Percentiles rank a stretch among this genome's conserved stretches.
Evolutionary conservation across 2,888 invertebrate genomes (phyloP).

Genomic region (Gastracanthus pulcherrimus): DNA sequence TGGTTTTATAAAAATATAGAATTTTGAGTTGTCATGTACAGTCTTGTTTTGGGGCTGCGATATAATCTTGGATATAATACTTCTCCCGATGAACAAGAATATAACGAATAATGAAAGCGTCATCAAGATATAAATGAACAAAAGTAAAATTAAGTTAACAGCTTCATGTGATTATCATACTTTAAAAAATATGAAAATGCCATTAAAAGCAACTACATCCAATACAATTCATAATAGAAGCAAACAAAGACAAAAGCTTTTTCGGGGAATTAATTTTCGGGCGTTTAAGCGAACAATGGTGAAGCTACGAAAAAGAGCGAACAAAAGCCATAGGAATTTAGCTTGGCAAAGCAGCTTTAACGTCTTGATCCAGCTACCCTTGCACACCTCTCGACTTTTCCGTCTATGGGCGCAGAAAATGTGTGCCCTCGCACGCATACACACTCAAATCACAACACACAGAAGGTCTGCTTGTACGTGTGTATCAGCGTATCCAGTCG

Average conservation of each 20-base stretch:
- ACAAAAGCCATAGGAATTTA: neutral
- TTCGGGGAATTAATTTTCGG: slow-evolving; percentile 10
- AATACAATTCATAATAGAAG: neutral
- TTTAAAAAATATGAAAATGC: too few relatives aligned
- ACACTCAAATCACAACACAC: neutral
- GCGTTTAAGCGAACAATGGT: neutral
- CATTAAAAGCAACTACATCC: too few relatives aligned
- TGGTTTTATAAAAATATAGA: too few relatives aligned
- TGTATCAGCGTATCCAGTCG: too few relatives aligned
- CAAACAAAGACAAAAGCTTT: neutral
- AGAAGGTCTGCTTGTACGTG: neutral
- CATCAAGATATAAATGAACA: too few relatives aligned
- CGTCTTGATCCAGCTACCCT: slow-evolving; percentile 18
- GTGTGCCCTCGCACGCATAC: neutral
- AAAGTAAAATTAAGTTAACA: too few relatives aligned
- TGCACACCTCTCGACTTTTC: slow-evolving; percentile 45
- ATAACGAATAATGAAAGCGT: too few relatives aligned
- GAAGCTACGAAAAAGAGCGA: neutral
- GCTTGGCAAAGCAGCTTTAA: slow-evolving; percentile 1
- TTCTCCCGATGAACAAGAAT: too few relatives aligned
- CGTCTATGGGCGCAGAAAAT: slow-evolving; percentile 38
- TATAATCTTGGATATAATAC: too few relatives aligned
- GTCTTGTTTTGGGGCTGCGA: too few relatives aligned
- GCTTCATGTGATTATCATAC: too few relatives aligned
- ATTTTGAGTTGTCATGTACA: too few relatives aligned